Conservation (phyloP, 2,888 invertebrate genomes). For the Sicus ferrugineus region DNA sequence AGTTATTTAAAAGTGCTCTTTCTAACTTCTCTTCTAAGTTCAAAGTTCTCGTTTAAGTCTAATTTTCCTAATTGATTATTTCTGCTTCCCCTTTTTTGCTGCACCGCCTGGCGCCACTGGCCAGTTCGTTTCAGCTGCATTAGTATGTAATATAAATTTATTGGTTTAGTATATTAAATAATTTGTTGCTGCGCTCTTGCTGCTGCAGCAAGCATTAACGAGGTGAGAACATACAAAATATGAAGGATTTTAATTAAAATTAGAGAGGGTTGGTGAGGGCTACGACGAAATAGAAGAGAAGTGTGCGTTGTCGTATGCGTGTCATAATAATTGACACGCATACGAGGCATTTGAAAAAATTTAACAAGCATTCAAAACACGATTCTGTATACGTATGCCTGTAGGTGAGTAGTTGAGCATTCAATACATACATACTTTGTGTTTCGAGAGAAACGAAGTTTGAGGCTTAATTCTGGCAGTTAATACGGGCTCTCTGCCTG, state of each 20-base stretch:
- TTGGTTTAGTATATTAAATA: not conserved
- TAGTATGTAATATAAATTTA: constrained; percentile 4
- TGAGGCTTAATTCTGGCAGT: too few species aligned
- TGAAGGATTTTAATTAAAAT: constrained; percentile 7
- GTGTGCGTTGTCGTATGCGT: not conserved
- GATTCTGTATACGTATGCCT: too few species aligned
- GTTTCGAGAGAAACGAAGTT: too few species aligned
- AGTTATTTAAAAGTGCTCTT: too few species aligned
- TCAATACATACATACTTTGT: too few species aligned
- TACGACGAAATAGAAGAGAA: not conserved
- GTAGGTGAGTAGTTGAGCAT: too few species aligned
- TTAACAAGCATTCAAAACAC: not conserved
- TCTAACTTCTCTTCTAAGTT: too few species aligned
- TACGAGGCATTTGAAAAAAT: not conserved
- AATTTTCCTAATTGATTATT: too few species aligned
- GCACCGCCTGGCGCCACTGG: too few species aligned
- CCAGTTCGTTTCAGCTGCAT: too few species aligned
- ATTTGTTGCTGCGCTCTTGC: not conserved
- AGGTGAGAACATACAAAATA: not conserved
- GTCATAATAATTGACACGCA: not conserved
- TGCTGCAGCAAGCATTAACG: not conserved
- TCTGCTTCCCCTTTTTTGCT: too few species aligned
- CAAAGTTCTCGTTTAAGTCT: too few species aligned
- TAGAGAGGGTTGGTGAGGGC: not conserved
- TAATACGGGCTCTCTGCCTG: not conserved